Evolutionary conservation across 1,140 invertebrate species (phyloP), one percentile per base, ranked within the genome.

Genomic region (Holcopasites calliopsidis): DNA sequence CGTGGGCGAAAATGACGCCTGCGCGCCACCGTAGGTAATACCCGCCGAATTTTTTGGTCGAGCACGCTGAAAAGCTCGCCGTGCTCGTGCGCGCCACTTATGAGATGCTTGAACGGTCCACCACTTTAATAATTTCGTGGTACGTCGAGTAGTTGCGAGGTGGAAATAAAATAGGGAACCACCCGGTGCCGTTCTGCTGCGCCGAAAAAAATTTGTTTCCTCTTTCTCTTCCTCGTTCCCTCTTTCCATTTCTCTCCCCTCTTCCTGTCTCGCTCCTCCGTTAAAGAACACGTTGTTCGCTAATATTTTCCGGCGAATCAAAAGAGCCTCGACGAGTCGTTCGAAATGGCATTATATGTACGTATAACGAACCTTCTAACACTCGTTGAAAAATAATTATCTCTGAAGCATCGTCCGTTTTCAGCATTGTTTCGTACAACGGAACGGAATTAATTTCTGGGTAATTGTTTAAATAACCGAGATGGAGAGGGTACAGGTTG

Each of bases 21-120:
- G 85, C 85, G 86, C 83, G 11, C 21, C 21, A 11, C 13, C 38
- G 31, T 13, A 26, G 52, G 52, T 42, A 58, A 78, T 79, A 69
- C 57, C 65, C 66, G 69, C 55, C 64, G 79, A 86, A 86, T 66
- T 88, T 86, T 82, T 77, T 62, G 79, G 61, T 49, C 78, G 66
- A 58, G 64, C 73, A 69, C 73, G 54, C 23, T 75, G 65, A 68
- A 75, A 75, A 75, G 69, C 64, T 75, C 71, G 38, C 35, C 35
- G n/a, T 38, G 38, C 38, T 7, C 71, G 62, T 33, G 58, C 44
- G 13, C 57, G 68, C 66, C 52, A 74, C 65, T 75, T 69, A 65
- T 75, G 38, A 64, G 73, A 57, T 68, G 65, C 73, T 75, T 75
- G 65, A 68, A 75, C 73, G 64, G 73, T 75, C 73, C 65, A 66